Conservation (phyloP, 2,113 vertebrate genomes). For the Entosphenus tridentatus region DNA sequence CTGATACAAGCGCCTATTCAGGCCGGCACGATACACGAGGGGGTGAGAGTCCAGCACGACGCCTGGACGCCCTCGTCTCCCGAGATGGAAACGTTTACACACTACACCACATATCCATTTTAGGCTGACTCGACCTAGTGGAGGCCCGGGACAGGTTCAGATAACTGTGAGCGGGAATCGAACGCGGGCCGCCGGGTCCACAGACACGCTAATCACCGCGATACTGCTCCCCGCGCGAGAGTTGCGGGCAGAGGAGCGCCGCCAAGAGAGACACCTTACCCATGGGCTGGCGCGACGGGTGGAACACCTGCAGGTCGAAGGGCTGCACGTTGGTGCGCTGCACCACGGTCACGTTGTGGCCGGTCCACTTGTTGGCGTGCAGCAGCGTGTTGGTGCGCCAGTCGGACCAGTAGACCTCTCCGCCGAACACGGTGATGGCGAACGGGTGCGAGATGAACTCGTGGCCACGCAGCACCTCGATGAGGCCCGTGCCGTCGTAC, state of each 20-base stretch:
- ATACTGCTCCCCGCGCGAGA: too few relatives aligned
- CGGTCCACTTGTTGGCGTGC: constrained; percentile 96
- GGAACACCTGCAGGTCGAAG: constrained; percentile 89
- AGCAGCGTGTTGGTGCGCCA: constrained; percentile 88
- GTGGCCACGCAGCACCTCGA: constrained; percentile 75
- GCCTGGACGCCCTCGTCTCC: too few relatives aligned
- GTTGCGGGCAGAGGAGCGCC: not conserved
- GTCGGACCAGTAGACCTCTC: constrained; percentile 94
- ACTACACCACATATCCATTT: too few relatives aligned
- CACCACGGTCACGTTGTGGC: constrained; percentile 77
- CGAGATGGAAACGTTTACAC: too few relatives aligned
- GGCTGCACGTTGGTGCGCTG: constrained; percentile 92
- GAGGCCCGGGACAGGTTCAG: too few relatives aligned
- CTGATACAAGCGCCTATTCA: too few relatives aligned
- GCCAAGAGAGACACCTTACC: constrained; percentile 27
- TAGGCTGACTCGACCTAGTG: too few relatives aligned
- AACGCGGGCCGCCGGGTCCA: too few relatives aligned
- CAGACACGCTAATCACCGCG: too few relatives aligned
- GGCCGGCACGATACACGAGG: too few relatives aligned
- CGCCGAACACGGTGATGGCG: constrained; percentile 76
- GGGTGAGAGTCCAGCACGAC: too few relatives aligned
- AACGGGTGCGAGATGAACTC: constrained; percentile 88
- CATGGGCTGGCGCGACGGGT: constrained; percentile 72
- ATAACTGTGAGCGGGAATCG: too few relatives aligned
- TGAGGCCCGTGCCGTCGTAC: constrained; percentile 72